A percentile compares a stretch with the other conserved stretches of the same genome.
These are phyloP conservation scores for Arrhopalites spinosus DNA, from an alignment of 2,888 invertebrate genomes.

Conservation along the genomic window DNA sequence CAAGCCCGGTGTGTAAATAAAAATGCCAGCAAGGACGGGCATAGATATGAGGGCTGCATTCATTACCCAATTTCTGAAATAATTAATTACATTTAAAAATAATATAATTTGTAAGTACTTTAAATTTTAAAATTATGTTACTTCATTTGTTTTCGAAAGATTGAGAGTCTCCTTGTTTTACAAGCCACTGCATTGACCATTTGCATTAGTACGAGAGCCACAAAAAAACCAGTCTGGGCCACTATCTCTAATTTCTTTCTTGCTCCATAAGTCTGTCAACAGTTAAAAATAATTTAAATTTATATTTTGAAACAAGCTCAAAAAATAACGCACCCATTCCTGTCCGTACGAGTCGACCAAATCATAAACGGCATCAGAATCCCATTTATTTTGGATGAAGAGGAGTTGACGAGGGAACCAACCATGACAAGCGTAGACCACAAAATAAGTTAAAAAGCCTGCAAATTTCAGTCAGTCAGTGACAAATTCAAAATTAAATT, in stretches of 20 bases:
- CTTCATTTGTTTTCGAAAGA: slow-evolving; percentile 40
- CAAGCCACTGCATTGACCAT: slow-evolving; percentile 44
- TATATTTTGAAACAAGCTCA: not conserved
- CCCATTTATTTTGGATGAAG: slow-evolving; percentile 63
- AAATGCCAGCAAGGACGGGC: slow-evolving; percentile 36
- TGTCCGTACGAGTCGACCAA: slow-evolving; percentile 63
- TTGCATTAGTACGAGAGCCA: slow-evolving; percentile 47
- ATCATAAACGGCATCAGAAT: slow-evolving; percentile 62
- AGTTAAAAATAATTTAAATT: no score
- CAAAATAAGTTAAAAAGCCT: slow-evolving; percentile 65
- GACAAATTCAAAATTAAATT: no score
- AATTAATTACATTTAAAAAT: not conserved
- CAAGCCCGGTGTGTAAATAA: slow-evolving; percentile 45
- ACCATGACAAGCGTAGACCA: slow-evolving; percentile 64
- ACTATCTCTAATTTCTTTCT: slow-evolving; percentile 38
- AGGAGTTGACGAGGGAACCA: slow-evolving; percentile 62
- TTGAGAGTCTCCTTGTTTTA: slow-evolving; percentile 41
- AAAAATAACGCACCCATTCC: slow-evolving; percentile 43
- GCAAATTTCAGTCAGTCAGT: no score
- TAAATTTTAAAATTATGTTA: slow-evolving; percentile 21
- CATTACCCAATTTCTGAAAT: slow-evolving; percentile 42
- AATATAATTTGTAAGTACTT: not conserved
- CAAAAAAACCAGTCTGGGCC: slow-evolving; percentile 47
- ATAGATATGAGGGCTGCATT: slow-evolving; percentile 37
- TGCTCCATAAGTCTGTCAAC: slow-evolving; percentile 33